phyloP scores from a whole-genome alignment of 2,797 vertebrate species.

The Poecile montanus region DNA sequence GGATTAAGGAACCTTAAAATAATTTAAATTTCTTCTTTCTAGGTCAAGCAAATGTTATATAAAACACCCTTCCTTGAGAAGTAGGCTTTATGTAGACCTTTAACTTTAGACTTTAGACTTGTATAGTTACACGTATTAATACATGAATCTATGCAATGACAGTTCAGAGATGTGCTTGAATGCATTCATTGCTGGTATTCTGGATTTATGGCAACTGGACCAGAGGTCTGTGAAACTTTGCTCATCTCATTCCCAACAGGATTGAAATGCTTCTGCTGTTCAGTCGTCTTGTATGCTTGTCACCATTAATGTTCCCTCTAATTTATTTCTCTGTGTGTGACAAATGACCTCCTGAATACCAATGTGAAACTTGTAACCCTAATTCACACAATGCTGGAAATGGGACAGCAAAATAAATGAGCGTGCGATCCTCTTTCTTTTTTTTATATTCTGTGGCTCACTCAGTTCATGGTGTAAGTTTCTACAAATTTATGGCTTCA shows the following conservation, averaged over 20 bases:
- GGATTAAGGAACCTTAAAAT: neutral
- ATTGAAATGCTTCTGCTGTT: neutral
- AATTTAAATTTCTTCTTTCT: conserved; percentile 1
- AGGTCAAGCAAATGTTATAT: neutral
- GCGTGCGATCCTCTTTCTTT: neutral
- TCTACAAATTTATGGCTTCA: neutral
- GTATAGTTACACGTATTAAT: neutral
- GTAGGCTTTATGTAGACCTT: neutral
- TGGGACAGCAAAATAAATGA: neutral
- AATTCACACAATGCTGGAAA: neutral
- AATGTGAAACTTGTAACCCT: neutral
- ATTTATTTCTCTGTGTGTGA: conserved; percentile 16
- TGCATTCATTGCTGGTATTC: neutral
- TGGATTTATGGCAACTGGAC: neutral
- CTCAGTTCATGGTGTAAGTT: neutral
- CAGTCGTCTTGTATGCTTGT: neutral
- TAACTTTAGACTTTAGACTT: neutral
- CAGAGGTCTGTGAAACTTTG: neutral
- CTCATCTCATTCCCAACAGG: neutral
- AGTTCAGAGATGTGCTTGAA: neutral
- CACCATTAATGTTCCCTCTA: neutral
- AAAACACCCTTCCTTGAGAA: neutral
- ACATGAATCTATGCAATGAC: neutral
- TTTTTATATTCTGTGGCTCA: neutral
- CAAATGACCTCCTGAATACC: conserved; percentile 21